These are phyloP conservation scores for Notechis scutatus DNA, from an alignment of 2,113 vertebrate species.

Conservation along the genomic window DNA sequence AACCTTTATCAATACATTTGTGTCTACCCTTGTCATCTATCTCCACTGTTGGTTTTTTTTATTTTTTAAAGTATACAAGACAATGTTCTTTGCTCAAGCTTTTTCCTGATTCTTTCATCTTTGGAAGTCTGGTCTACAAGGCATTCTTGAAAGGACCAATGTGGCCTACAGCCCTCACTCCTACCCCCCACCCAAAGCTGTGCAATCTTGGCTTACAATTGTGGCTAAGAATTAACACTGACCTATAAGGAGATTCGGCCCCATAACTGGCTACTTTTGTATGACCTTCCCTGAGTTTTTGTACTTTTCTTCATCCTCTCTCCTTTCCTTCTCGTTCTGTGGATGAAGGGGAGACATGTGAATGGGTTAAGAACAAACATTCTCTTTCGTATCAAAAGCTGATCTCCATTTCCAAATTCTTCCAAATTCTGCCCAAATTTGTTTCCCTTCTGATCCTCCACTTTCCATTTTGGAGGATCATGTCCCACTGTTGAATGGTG, in stretches of 20 bases:
- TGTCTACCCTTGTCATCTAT: not conserved
- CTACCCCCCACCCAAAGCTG: not conserved
- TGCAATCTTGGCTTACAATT: not conserved
- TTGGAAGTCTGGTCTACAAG: not conserved
- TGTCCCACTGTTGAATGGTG: not conserved
- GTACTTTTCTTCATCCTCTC: not conserved
- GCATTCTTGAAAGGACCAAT: not conserved
- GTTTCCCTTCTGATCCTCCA: not conserved
- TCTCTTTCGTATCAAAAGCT: not conserved
- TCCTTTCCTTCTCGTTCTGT: not conserved
- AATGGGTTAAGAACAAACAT: not conserved
- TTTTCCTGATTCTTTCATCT: not conserved
- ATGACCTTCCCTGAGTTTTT: not conserved
- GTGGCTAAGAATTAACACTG: not conserved
- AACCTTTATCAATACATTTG: not conserved
- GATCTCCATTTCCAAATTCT: not conserved
- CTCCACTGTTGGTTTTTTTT: not conserved
- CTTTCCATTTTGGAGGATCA: not conserved
- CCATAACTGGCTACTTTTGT: too few species aligned
- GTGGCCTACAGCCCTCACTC: not conserved
- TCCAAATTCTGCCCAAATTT: not conserved
- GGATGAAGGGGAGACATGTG: too few species aligned
- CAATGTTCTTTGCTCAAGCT: too few species aligned
- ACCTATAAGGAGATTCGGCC: not conserved
- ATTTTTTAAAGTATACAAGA: not conserved